phyloP scores from a whole-genome alignment of 2,888 invertebrate genomes.

The Melanargia galathea region DNA sequence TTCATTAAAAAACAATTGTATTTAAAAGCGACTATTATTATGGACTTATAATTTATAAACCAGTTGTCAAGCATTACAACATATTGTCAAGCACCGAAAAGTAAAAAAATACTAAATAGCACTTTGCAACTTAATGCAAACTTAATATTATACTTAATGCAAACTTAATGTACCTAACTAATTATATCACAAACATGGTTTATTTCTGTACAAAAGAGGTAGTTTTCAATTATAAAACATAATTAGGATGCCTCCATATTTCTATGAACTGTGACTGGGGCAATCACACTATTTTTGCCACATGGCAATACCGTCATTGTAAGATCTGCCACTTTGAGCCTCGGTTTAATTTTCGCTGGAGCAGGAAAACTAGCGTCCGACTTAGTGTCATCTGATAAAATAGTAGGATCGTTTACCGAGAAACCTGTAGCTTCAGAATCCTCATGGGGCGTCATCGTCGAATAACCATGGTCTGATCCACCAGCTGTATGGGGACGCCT shows the following conservation, averaged over 20 bases:
- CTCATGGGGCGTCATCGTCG: conserved; percentile 96
- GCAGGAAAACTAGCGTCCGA: conserved; percentile 83
- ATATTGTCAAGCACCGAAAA: conserved; percentile 33
- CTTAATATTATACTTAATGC: background rate
- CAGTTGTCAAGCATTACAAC: too few species aligned
- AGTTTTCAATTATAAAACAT: conserved; percentile 50
- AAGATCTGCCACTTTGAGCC: conserved; percentile 67
- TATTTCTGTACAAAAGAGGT: conserved; percentile 53
- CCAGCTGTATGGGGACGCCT: conserved; percentile 88
- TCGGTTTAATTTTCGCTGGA: conserved; percentile 73
- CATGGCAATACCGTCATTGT: conserved; percentile 78
- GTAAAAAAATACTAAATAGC: conserved; percentile 23
- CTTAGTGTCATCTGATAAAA: conserved; percentile 78
- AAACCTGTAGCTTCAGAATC: conserved; percentile 92
- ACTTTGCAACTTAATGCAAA: too few species aligned
- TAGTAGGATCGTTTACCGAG: conserved; percentile 85
- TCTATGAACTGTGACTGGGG: conserved; percentile 94
- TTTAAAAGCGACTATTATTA: background rate
- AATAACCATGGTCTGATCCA: conserved; percentile 97
- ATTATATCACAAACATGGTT: conserved; percentile 20
- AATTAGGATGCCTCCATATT: conserved; percentile 90
- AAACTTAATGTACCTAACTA: conserved; percentile 23
- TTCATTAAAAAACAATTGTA: background rate
- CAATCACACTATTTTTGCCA: conserved; percentile 85
- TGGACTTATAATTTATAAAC: too few species aligned